Evolutionary conservation across 2,113 vertebrate species (phyloP).

Genomic region (Geococcyx californianus): DNA sequence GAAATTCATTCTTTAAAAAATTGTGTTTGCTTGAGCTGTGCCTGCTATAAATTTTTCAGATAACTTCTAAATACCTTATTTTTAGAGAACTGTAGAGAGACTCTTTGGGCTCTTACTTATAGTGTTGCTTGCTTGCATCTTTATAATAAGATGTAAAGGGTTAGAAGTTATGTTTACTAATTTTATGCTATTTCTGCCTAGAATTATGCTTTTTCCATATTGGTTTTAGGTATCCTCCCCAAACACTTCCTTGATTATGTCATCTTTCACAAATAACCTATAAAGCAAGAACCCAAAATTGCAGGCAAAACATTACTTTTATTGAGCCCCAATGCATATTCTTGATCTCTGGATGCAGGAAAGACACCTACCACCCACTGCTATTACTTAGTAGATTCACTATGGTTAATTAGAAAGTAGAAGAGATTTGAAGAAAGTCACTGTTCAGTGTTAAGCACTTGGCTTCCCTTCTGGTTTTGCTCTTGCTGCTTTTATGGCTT

Average conservation of each 20-base stretch:
- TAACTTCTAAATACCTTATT: background rate
- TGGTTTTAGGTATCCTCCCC: background rate
- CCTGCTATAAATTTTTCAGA: background rate
- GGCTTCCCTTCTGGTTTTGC: background rate
- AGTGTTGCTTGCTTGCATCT: background rate
- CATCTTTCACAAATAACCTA: background rate
- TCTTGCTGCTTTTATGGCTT: constrained; percentile 25
- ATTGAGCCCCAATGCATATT: accelerated
- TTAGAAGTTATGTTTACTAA: background rate
- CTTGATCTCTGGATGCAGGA: background rate
- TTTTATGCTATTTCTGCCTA: background rate
- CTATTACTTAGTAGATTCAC: accelerated
- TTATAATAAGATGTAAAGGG: background rate
- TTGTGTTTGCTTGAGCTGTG: accelerated
- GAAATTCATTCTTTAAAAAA: background rate
- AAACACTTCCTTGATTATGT: background rate
- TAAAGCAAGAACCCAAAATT: background rate
- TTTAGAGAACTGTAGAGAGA: background rate
- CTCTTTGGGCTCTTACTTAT: background rate
- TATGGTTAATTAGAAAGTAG: background rate
- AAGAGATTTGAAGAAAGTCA: background rate
- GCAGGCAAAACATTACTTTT: background rate
- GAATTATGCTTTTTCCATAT: background rate
- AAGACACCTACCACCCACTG: background rate
- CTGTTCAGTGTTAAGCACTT: constrained; percentile 36